Base-by-base conservation (phyloP, 2,888 invertebrate genomes). In the Hoplodrina blanda region DNA sequence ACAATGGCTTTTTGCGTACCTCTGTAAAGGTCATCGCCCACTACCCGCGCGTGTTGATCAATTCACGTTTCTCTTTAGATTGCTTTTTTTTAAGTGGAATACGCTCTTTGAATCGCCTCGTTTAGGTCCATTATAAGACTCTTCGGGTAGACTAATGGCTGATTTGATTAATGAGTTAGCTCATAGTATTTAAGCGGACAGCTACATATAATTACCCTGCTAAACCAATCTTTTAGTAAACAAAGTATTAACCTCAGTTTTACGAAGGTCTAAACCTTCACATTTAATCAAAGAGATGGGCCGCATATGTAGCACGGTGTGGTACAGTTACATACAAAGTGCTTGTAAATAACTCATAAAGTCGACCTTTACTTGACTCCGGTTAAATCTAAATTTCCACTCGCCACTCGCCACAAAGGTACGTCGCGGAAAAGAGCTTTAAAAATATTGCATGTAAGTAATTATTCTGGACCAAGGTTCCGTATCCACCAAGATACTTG, bases 221-320 rank as follows among this genome's bases (percentile, higher is more conserved):
- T 33, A 65, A 50, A 37, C 44, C 60, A 52, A 61, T 70, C 41
- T 46, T 44, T 30, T 53, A 30, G 30, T 20, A 41, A 56, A 59
- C 11, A 66, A 59, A 72, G 57, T 59, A 60, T 19, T 55, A 66
- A 46, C 8, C 59, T 63, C 59, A 17, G 17, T 73, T 73, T 62
- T 62, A 74, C 25, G 67, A 60, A 62, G 73, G 44, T 46, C 52
- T 55, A 60, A 67, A 65, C 41, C 50, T 61, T 54, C 5, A 55
- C 62, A 37, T 76, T 70, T 62, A 76, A 76, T 76, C 70, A 70
- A 50, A 62, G 65, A 49, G 59, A 76, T 70, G 54, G 53, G 20
- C 20, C 10, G n/a, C 65, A 55, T 41, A 56, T 41, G n/a, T 33
- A 19, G 20, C 15, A 6, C 19, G 6, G 19, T 15, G n/a, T 13